Conservation (phyloP, 2,888 invertebrate species). For the Himalopsyche kuldschensis region DNA sequence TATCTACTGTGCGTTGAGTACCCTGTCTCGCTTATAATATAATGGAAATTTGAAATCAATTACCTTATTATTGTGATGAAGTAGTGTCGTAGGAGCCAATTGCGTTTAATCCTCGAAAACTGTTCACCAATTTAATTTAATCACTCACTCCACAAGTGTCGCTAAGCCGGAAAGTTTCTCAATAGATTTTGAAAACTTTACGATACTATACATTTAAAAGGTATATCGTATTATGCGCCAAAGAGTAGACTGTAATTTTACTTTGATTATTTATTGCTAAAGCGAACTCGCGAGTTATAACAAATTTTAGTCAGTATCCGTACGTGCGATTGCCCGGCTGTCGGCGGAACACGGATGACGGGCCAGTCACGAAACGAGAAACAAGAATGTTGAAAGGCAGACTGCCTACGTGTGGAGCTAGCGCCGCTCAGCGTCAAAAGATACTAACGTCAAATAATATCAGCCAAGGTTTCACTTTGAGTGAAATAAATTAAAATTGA, state of each 20-base stretch:
- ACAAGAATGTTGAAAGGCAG: not conserved
- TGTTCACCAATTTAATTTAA: conserved; percentile 15
- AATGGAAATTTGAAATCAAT: not conserved
- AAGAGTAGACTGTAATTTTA: not conserved
- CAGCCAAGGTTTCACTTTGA: not conserved
- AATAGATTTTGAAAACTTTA: not conserved
- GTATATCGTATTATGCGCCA: not conserved
- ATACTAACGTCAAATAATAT: not conserved
- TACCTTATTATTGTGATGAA: not conserved
- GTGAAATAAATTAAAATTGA: not conserved
- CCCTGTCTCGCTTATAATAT: no score
- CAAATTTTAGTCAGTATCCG: not conserved
- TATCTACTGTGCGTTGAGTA: not conserved
- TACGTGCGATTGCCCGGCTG: not conserved
- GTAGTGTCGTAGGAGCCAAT: not conserved
- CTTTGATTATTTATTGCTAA: not conserved
- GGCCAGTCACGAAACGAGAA: not conserved
- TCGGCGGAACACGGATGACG: not conserved
- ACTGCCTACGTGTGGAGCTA: not conserved
- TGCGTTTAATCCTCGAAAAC: conserved; percentile 10
- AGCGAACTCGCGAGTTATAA: not conserved
- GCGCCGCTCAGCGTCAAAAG: not conserved
- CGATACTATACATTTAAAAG: not conserved
- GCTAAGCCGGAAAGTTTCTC: not conserved
- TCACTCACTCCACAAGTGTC: conserved; percentile 25